Evolutionary conservation across 2,797 vertebrate genomes (phyloP).

Genomic region (Paedocypris micromegethes): DNA sequence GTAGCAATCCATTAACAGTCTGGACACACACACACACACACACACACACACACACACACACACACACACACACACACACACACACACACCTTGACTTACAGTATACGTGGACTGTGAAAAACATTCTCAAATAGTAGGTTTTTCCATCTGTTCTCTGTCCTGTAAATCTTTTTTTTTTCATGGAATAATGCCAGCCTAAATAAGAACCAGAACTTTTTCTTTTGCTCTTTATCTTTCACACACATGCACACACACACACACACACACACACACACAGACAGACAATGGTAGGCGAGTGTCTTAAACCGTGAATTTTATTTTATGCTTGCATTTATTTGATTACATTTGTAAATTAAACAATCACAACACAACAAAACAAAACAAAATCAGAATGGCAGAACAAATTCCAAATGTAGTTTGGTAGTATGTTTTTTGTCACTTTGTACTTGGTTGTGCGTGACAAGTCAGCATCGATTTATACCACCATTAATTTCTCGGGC

Average conservation of each 20-base stretch:
- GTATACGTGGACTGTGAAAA: conserved; percentile 28
- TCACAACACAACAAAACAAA: too few species aligned
- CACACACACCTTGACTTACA: conserved; percentile 11
- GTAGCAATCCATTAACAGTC: conserved; percentile 39
- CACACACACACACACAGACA: neutral
- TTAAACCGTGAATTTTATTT: too few species aligned
- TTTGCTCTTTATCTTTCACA: neutral
- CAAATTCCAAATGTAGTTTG: too few species aligned
- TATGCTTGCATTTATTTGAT: too few species aligned
- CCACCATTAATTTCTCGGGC: too few species aligned
- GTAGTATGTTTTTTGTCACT: too few species aligned
- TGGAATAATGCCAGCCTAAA: conserved; percentile 39
- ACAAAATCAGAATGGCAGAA: too few species aligned
- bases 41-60: conserved; percentile 14
- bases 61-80: conserved; percentile 17
- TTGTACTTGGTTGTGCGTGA: too few species aligned
- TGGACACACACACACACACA: conserved; percentile 17
- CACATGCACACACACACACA: neutral
- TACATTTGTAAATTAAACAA: too few species aligned
- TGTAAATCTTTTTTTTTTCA: conserved; percentile 36
- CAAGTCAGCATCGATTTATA: too few species aligned
- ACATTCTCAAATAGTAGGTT: conserved; percentile 19
- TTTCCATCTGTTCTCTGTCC: conserved; percentile 41
- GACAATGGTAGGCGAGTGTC: neutral
- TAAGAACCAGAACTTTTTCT: conserved; percentile 31